Base-by-base conservation (phyloP, 2,797 vertebrate species). In the Ptychobarbus kaznakovi region DNA sequence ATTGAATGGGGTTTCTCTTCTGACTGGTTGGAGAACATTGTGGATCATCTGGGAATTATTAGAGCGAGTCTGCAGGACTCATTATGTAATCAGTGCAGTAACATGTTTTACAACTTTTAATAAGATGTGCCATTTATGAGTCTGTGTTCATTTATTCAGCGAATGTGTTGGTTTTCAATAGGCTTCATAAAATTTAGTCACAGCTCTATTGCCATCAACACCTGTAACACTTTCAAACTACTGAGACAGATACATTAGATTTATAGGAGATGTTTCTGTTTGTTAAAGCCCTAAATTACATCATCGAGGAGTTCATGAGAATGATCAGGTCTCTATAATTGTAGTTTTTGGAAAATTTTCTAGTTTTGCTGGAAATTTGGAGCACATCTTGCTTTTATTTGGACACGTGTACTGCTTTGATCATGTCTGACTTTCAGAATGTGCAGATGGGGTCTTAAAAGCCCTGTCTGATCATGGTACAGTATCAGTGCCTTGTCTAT, bases 1-100 rank as follows among this genome's bases (percentile, higher is more conserved):
- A 63, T 25, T 74, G 85, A 80, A 80, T 35, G 49, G 74, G 40
- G 80, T 32, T 68, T 82, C 83, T 35, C 84, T 56, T 56, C 18
- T 76, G 68, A 80, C 79, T 76, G 84, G 78, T 77, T 86, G 79
- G 82, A 85, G 70, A 81, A 18, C 72, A 86, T 56, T 83, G 70
- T 53, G 38, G 66, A 80, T 66, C 85, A 75, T 83, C 53, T 63
- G 56, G 53, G 75, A 83, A 70, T 74, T 51, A 78, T 66, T 73
- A 65, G 53, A 87, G 25, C 25, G 8, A 13, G 40, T 75, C 86
- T 86, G 84, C 56, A 65, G 28, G 79, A 61, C 22, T 32, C 58
- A 49, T 85, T 70, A 68, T 44, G 18, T 13, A 56, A 42, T 86
- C 28, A 38, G 28, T 42, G 32, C 18, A 13, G 42, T 51, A 18